Conservation (phyloP, 2,113 vertebrate species). For the Pantherophis guttatus region DNA sequence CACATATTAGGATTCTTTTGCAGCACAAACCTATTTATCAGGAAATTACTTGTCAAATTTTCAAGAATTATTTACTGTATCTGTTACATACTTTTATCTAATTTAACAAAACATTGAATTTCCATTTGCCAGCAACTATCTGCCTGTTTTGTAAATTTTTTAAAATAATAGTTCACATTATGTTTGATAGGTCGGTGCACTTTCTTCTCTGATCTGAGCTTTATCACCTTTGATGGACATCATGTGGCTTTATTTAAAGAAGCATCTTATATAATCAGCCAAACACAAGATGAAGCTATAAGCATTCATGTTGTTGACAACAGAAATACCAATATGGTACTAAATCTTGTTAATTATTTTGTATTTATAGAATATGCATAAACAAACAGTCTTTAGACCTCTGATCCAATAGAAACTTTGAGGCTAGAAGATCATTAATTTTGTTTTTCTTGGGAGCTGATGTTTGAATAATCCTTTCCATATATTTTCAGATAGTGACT, state of each 20-base stretch:
- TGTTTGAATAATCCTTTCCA: background rate
- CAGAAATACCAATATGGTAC: conserved; percentile 74
- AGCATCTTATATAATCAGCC: conserved; percentile 83
- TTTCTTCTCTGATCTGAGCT: conserved; percentile 89
- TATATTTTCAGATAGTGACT: background rate
- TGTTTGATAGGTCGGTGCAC: conserved; percentile 86
- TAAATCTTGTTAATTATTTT: conserved; percentile 18
- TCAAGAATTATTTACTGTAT: background rate
- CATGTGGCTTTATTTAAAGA: conserved; percentile 86
- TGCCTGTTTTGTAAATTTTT: background rate
- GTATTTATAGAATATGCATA: conserved; percentile 18
- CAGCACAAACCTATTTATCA: background rate
- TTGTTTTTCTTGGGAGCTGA: background rate
- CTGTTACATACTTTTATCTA: background rate
- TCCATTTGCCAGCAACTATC: background rate
- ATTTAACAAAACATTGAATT: background rate
- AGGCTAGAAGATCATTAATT: background rate
- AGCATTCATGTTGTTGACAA: conserved; percentile 84
- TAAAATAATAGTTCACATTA: conserved; percentile 13
- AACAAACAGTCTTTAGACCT: background rate
- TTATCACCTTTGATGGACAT: conserved; percentile 91
- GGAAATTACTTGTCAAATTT: background rate
- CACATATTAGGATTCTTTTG: background rate
- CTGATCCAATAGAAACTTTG: background rate
- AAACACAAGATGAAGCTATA: conserved; percentile 82